A percentile compares a stretch with the other conserved stretches of the same genome.
These are phyloP conservation scores for Hippoglossus stenolepis DNA, from an alignment of 2,113 vertebrate genomes.

Conservation along the genomic window DNA sequence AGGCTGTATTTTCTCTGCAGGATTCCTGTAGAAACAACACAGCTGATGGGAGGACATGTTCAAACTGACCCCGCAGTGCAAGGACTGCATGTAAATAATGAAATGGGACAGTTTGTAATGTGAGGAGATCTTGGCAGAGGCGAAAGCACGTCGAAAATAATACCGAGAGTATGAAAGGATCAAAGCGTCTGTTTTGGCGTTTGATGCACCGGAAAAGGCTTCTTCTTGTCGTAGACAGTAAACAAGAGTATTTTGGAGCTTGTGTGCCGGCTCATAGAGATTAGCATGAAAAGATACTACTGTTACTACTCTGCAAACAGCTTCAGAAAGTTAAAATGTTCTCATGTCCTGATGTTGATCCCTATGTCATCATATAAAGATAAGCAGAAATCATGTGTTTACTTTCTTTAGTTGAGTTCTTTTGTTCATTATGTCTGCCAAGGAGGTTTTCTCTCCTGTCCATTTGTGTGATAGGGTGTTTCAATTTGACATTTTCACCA, in stretches of 20 bases:
- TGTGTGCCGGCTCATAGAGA: neutral
- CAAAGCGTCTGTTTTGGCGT: constrained; percentile 40
- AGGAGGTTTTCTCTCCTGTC: too few species aligned
- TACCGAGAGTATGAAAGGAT: constrained; percentile 44
- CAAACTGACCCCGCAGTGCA: constrained; percentile 5
- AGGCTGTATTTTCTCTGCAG: neutral
- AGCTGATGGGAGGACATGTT: neutral
- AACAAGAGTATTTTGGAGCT: neutral
- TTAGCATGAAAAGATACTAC: neutral
- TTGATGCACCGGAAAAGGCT: constrained; percentile 8
- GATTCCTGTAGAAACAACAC: constrained; percentile 2
- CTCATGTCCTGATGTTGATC: too few species aligned
- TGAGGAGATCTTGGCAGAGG: constrained; percentile 54
- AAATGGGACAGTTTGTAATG: constrained; percentile 54
- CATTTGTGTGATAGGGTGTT: too few species aligned
- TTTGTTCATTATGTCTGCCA: too few species aligned
- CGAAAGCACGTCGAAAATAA: constrained; percentile 50
- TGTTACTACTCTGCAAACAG: too few species aligned
- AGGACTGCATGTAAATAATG: constrained; percentile 45
- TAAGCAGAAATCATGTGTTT: too few species aligned
- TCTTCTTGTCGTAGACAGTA: neutral
- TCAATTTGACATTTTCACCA: too few species aligned
- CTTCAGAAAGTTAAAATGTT: too few species aligned
- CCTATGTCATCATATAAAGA: too few species aligned
- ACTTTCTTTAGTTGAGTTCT: too few species aligned